Evolutionary conservation across 2,888 invertebrate genomes (phyloP).

Genomic region (Apamea crenata): DNA sequence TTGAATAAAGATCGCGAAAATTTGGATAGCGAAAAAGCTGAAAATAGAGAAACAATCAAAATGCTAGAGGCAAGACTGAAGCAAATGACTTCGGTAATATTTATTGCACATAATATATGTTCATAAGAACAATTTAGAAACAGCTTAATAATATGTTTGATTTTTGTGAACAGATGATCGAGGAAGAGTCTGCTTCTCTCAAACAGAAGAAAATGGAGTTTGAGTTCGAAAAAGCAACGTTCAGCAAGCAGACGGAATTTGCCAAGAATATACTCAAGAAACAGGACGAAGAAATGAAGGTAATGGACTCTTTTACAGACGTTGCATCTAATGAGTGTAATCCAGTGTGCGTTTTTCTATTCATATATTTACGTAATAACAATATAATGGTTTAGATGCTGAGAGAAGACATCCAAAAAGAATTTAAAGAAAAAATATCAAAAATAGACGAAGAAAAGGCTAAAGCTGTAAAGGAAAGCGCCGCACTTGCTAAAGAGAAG

Average conservation of each 20-base stretch:
- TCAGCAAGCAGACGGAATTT: slow-evolving; percentile 91
- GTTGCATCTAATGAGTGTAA: not conserved
- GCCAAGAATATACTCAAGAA: slow-evolving; percentile 89
- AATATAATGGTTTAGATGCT: slow-evolving; percentile 74
- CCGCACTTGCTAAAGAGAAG: slow-evolving; percentile 82
- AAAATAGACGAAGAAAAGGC: slow-evolving; percentile 84
- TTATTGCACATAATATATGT: not conserved
- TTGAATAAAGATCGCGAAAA: slow-evolving; percentile 89
- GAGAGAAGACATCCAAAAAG: slow-evolving; percentile 85
- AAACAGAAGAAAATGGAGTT: slow-evolving; percentile 91
- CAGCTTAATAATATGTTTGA: not conserved
- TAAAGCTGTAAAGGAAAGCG: slow-evolving; percentile 80
- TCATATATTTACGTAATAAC: not conserved
- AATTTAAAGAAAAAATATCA: slow-evolving; percentile 83
- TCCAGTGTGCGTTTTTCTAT: not conserved
- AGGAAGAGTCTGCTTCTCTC: slow-evolving; percentile 84
- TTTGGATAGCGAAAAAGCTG: slow-evolving; percentile 89
- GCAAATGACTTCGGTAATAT: slow-evolving; percentile 89
- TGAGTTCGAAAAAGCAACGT: slow-evolving; percentile 91
- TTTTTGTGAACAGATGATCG: slow-evolving; percentile 79
- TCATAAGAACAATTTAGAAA: not conserved
- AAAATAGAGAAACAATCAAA: slow-evolving; percentile 88
- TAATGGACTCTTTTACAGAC: slow-evolving; percentile 62
- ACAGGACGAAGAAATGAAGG: slow-evolving; percentile 91
- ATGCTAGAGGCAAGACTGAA: slow-evolving; percentile 90